Evolutionary conservation across 1,140 invertebrate genomes (phyloP).

Genomic region (Reticulitermes speratus): DNA sequence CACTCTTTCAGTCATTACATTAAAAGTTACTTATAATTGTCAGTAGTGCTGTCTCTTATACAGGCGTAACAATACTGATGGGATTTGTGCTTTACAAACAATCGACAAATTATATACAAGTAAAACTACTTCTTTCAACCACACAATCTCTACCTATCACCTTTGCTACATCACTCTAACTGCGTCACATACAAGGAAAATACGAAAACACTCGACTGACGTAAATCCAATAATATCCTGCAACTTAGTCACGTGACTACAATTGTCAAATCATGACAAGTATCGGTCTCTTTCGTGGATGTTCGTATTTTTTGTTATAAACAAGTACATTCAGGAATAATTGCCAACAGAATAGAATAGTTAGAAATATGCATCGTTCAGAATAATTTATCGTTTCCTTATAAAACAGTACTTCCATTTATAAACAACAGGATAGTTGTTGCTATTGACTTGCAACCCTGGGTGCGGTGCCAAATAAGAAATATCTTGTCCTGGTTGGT

Average conservation of each 20-base stretch:
- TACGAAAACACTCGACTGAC: not conserved
- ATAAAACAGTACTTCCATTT: not conserved
- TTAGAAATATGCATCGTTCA: not conserved
- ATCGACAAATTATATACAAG: not conserved
- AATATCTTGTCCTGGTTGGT: slow-evolving; percentile 17
- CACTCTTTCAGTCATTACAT: not conserved
- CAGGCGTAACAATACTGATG: not conserved
- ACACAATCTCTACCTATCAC: not conserved
- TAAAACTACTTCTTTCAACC: not conserved
- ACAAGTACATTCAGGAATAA: not conserved
- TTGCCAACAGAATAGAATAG: not conserved
- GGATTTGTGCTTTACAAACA: not conserved
- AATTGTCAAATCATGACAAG: slow-evolving; percentile 3
- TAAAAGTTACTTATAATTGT: not conserved
- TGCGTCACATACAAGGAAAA: not conserved
- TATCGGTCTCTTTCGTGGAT: not conserved
- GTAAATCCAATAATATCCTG: not conserved
- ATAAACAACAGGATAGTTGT: not conserved
- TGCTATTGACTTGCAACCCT: not conserved
- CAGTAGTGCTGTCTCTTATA: slow-evolving; percentile 3
- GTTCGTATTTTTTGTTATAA: not conserved
- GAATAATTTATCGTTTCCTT: not conserved
- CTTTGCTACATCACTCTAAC: slow-evolving; percentile 5
- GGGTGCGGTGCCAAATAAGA: not conserved
- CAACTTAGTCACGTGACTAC: not conserved